Conservation (phyloP, 2,888 invertebrate genomes). For the Leptothorax acervorum region DNA sequence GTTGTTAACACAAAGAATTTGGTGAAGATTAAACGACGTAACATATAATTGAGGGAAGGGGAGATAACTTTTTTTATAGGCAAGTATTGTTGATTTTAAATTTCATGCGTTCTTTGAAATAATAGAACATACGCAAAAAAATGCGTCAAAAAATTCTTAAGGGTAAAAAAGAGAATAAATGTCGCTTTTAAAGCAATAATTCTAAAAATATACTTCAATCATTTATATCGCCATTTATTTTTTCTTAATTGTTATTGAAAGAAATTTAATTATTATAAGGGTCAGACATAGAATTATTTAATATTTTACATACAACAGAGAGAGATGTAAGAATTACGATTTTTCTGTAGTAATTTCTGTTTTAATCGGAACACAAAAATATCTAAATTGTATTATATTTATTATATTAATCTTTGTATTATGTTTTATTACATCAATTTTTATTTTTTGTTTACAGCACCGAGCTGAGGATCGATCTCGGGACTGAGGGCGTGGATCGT, state of each 20-base stretch:
- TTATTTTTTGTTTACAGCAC: conserved; percentile 12
- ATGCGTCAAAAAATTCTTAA: neutral
- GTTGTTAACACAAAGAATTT: conserved; percentile 41
- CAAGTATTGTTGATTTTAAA: conserved; percentile 1
- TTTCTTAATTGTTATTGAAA: neutral
- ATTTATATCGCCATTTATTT: neutral
- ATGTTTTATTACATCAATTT: neutral
- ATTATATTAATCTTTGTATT: neutral
- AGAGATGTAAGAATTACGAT: neutral
- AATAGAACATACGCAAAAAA: neutral
- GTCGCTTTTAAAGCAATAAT: neutral
- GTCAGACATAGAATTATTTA: neutral
- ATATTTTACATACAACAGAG: neutral
- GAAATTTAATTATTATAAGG: neutral
- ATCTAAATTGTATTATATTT: neutral
- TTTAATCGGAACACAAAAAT: neutral
- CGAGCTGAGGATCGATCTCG: conserved; percentile 26
- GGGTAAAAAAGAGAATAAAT: neutral
- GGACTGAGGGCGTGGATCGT: conserved; percentile 37
- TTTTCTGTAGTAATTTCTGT: neutral
- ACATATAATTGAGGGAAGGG: conserved; percentile 16
- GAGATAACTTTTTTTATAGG: neutral
- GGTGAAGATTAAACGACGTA: conserved; percentile 31
- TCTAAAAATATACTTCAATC: neutral
- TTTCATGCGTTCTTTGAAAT: neutral